Conservation (phyloP, 2,113 vertebrate genomes). For the Scophthalmus maximus region DNA sequence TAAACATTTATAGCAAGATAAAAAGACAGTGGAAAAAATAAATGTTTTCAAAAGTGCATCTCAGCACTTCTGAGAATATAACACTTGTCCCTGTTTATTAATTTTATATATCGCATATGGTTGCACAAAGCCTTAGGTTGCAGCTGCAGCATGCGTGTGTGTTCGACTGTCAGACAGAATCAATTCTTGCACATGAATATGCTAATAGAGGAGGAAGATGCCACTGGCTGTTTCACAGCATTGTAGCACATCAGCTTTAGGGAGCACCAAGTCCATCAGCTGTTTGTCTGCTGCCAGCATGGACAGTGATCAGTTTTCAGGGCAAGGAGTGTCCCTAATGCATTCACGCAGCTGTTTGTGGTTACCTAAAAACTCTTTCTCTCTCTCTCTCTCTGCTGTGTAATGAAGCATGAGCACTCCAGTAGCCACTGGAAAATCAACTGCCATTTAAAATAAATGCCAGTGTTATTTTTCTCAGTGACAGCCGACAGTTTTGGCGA, state of each 20-base stretch:
- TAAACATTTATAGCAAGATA: neutral
- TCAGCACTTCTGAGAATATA: neutral
- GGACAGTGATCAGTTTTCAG: conserved; percentile 55
- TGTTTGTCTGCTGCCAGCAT: conserved; percentile 47
- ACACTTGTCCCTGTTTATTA: conserved; percentile 16
- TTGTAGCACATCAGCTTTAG: conserved; percentile 59
- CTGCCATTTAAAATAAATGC: conserved; percentile 13
- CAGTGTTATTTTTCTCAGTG: neutral
- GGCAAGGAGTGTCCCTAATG: conserved; percentile 32
- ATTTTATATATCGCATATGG: conserved; percentile 32
- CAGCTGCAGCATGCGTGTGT: conserved; percentile 26
- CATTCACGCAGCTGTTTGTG: conserved; percentile 32
- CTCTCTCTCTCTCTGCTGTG: neutral
- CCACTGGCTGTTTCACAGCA: conserved; percentile 61
- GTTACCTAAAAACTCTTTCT: conserved; percentile 33
- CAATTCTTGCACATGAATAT: conserved; percentile 63
- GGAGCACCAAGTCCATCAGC: conserved; percentile 56
- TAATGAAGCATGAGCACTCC: conserved; percentile 22
- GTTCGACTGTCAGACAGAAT: conserved; percentile 56
- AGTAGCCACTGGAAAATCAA: conserved; percentile 19
- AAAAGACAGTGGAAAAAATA: too few relatives aligned
- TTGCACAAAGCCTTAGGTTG: conserved; percentile 29
- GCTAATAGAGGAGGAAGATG: conserved; percentile 49
- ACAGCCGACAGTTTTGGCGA: neutral
- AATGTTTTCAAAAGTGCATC: neutral